Conservation (phyloP, 2,888 invertebrate species). For the Leucania comma region DNA sequence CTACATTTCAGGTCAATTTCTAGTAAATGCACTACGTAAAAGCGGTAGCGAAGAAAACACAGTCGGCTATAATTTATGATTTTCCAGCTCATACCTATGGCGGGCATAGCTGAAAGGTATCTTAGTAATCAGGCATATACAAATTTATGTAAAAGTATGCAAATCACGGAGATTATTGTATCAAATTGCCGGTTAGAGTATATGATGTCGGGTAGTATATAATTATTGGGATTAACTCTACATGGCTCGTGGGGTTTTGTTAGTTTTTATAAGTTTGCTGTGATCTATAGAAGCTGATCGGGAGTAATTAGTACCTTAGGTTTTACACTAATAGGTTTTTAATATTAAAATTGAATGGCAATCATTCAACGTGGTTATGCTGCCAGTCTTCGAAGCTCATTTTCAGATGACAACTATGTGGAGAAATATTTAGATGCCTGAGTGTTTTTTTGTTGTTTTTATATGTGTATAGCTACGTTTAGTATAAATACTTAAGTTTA, state of each 20-base stretch:
- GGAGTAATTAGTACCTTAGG: not conserved
- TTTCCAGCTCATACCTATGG: conserved; percentile 41
- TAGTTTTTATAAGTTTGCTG: conserved; percentile 23
- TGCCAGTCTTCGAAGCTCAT: too few species aligned
- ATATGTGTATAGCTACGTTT: too few species aligned
- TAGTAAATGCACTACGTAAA: conserved; percentile 44
- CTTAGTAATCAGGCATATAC: conserved; percentile 55
- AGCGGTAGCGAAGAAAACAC: conserved; percentile 53
- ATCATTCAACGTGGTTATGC: too few species aligned
- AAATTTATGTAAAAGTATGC: conserved; percentile 65
- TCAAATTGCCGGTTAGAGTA: conserved; percentile 69
- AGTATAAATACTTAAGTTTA: too few species aligned
- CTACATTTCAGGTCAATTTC: conserved; percentile 42
- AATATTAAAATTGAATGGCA: not conserved
- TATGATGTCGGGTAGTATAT: conserved; percentile 74
- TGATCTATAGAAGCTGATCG: not conserved
- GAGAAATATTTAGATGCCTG: too few species aligned
- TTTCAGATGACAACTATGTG: too few species aligned
- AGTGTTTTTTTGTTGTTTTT: too few species aligned
- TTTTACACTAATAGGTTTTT: not conserved
- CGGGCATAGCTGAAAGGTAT: conserved; percentile 30
- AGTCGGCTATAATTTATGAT: conserved; percentile 57
- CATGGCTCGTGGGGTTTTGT: conserved; percentile 50
- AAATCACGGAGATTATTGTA: conserved; percentile 71
- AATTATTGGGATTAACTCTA: conserved; percentile 73